Evolutionary conservation across 2,113 vertebrate genomes (phyloP), one percentile per base, ranked within the genome.

Genomic region (Lathamus discolor): DNA sequence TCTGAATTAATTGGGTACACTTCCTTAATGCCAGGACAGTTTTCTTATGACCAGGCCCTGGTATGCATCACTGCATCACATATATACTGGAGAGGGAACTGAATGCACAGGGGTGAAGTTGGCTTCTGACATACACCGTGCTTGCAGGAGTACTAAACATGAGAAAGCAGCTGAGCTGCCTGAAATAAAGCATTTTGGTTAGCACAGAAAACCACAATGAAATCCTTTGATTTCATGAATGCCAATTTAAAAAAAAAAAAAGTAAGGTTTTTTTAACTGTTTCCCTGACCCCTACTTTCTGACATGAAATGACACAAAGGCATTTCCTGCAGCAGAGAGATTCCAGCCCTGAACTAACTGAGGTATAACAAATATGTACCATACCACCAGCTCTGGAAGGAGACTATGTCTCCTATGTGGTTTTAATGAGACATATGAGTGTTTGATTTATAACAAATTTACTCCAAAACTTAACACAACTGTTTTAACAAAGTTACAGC

Each of bases 251-350:
- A 91, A 80, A 41, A 17, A 35, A 39, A 37, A 37, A 37, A 37
- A 37, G 19, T 51, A 46, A 37, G 17, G 16, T 1, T 22, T 81
- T 95, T 82, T 13, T 0, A 76, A 44, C 83, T 61, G 64, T 82
- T 81, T 82, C 16, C 59, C 39, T 43, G n/a, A 52, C 41, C 19
- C 15, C 19, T 79, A 31, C 55, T 62, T 93, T 93, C 72, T 92
- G 29, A 43, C 18, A n/a, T 83, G 23, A 87, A 86, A 37, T 52
- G 43, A 57, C 43, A 64, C 28, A 67, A 67, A 0, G 17, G 8
- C 28, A 91, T 84, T 93, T 95, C 66, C 61, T 72, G 64, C 31
- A 86, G 43, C 8, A 61, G 64, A 86, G 76, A 72, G 95, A 89
- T 64, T 92, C 24, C 55, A 87, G 35, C 66, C 52, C 43, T n/a